These are phyloP conservation scores for Melipona bicolor DNA, from an alignment of 2,888 invertebrate genomes.

Conservation along the genomic window DNA sequence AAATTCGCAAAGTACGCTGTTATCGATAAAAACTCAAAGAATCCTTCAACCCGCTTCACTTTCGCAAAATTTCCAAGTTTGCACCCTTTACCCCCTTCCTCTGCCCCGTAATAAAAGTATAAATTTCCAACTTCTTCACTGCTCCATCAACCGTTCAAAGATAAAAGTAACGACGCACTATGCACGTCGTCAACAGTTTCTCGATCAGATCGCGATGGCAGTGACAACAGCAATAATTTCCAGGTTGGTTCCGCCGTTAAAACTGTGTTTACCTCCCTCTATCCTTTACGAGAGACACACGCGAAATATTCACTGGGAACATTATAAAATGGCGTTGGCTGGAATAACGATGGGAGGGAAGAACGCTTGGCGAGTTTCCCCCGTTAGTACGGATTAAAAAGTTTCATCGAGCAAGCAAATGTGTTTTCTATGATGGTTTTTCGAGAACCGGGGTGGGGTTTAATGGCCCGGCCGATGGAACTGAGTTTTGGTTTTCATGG, in stretches of 20 bases:
- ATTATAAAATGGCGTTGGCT: slow-evolving; percentile 2
- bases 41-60: neutral
- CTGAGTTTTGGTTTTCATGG: neutral
- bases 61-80: neutral
- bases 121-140: slow-evolving; percentile 8
- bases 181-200: slow-evolving; percentile 14
- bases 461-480: neutral
- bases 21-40: neutral
- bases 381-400: neutral
- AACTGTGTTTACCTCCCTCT: neutral
- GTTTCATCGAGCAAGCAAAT: neutral
- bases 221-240: slow-evolving; percentile 31
- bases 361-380: too few species aligned
- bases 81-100: neutral
- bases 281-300: neutral
- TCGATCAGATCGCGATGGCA: slow-evolving; percentile 16
- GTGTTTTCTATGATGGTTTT: neutral
- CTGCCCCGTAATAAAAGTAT: neutral
- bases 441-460: neutral
- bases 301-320: slow-evolving; percentile 21
- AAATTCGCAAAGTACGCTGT: neutral
- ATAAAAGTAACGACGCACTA: neutral
- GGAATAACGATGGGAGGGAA: neutral
- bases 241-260: neutral
- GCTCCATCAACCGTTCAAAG: neutral